These are phyloP conservation scores for Myotis brandtii DNA, from an alignment of 2,113 vertebrate genomes.

Conservation along the genomic window DNA sequence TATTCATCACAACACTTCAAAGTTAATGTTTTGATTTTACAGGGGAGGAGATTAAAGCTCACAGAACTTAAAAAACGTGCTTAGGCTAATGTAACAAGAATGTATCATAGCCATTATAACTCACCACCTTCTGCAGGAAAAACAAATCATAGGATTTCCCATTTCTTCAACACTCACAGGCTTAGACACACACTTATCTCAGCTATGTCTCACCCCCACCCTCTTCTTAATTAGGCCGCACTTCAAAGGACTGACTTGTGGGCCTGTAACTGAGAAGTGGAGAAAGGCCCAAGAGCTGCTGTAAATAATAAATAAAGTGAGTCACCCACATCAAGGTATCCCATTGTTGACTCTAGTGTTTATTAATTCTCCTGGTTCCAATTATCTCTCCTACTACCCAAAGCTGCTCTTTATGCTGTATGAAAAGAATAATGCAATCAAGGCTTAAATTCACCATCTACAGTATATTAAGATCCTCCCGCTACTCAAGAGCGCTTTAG, in stretches of 20 bases:
- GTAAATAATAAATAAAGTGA: background rate
- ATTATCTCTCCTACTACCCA: background rate
- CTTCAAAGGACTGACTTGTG: conserved; percentile 43
- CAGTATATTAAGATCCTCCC: background rate
- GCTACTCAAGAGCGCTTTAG: background rate
- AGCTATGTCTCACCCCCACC: background rate
- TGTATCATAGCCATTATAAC: background rate
- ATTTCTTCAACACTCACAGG: background rate
- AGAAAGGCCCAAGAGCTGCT: background rate
- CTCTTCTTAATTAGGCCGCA: background rate
- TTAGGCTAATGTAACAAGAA: background rate
- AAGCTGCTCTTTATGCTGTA: conserved; percentile 24
- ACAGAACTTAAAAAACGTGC: background rate
- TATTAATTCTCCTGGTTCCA: conserved; percentile 38
- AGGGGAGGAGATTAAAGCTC: background rate
- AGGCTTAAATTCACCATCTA: background rate
- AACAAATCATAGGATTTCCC: background rate
- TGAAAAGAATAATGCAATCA: conserved; percentile 23
- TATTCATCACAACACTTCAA: background rate
- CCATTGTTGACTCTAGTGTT: background rate
- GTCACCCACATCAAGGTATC: background rate
- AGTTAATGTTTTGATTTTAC: background rate
- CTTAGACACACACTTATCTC: background rate
- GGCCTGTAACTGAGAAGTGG: background rate
- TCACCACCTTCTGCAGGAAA: background rate